Conservation (phyloP, 2,113 vertebrate genomes). For the Mobula birostris region DNA sequence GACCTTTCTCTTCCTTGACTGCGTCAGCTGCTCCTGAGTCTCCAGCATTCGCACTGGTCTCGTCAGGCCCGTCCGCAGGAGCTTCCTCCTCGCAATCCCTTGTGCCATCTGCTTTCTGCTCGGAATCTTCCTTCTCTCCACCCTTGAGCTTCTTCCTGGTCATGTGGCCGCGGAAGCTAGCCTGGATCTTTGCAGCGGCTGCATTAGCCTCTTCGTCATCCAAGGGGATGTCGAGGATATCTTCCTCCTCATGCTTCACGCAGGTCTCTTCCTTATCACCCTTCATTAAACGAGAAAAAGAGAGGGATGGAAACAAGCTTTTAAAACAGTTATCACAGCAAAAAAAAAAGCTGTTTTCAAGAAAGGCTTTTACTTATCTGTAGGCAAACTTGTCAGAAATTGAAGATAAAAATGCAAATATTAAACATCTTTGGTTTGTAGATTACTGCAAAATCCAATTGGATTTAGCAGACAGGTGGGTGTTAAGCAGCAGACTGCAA, state of each 20-base stretch:
- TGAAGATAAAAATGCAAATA: neutral
- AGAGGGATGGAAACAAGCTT: neutral
- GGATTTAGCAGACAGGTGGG: conserved; percentile 17
- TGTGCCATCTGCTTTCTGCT: conserved; percentile 53
- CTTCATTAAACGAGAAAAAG: neutral
- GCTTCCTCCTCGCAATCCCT: conserved; percentile 67
- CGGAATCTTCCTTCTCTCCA: conserved; percentile 52
- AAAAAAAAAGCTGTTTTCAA: neutral
- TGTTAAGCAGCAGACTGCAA: neutral
- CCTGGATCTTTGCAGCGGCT: conserved; percentile 94
- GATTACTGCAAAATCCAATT: conserved; percentile 23
- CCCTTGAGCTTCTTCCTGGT: conserved; percentile 98
- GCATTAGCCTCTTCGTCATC: conserved; percentile 92
- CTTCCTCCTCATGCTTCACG: conserved; percentile 82
- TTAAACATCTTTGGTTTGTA: conserved; percentile 15
- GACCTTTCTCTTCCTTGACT: conserved; percentile 76
- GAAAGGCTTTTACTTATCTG: neutral
- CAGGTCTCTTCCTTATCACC: conserved; percentile 72
- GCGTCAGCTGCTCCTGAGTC: conserved; percentile 55
- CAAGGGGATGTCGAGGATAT: conserved; percentile 93
- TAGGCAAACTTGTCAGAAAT: conserved; percentile 9
- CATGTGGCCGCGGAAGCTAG: conserved; percentile 96
- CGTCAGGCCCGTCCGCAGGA: conserved; percentile 62
- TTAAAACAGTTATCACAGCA: neutral
- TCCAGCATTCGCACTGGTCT: conserved; percentile 62